A percentile compares a stretch with the other conserved stretches of the same genome.
Conservation (phyloP, 2,888 invertebrate genomes). For the Cecidostiba fungosa region DNA sequence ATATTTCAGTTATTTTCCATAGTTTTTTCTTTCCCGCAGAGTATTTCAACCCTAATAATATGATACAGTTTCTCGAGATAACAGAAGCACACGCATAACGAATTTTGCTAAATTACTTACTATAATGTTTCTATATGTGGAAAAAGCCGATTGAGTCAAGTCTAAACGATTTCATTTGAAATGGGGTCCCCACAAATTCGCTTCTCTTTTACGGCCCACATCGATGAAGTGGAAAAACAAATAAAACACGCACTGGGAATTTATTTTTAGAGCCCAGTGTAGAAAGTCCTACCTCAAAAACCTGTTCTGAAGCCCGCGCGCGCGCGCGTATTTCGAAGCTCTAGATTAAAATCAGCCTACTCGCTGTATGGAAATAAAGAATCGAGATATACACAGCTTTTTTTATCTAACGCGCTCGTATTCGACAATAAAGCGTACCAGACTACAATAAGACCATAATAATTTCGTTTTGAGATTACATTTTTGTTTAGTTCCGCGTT, state of each 20-base stretch:
- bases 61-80: not conserved
- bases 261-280: conserved; percentile 9
- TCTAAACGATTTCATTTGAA: not conserved
- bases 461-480: not conserved
- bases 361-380: not conserved
- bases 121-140: not conserved
- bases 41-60: too few species aligned
- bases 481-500: not conserved
- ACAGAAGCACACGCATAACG: not conserved
- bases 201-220: not conserved
- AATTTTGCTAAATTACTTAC: too few species aligned
- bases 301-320: not conserved
- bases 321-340: conserved; percentile 3
- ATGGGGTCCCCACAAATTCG: not conserved
- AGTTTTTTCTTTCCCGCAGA: too few species aligned
- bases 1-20: conserved; percentile 1
- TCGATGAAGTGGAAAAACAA: not conserved
- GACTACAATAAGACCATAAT: not conserved
- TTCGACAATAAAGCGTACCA: not conserved
- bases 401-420: not conserved
- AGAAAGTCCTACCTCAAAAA: conserved; percentile 34
- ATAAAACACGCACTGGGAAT: not conserved
- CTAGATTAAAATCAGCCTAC: conserved; percentile 17
- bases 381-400: not conserved
- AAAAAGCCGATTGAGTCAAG: not conserved